Conservation (phyloP, 2,113 vertebrate species). For the Mesocricetus auratus region DNA sequence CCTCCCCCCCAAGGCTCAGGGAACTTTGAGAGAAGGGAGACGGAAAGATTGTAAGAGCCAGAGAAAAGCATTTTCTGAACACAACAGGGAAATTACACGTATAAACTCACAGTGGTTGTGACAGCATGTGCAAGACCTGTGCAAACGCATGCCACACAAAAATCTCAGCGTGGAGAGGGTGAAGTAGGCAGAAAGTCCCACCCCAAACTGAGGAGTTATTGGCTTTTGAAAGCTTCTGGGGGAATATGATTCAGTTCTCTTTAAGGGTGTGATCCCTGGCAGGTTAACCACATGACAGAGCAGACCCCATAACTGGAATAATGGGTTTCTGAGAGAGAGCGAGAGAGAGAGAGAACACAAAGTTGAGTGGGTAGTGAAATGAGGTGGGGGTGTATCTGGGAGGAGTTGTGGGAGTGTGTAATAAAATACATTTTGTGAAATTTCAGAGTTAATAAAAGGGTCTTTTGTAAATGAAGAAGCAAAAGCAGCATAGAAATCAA, state of each 20-base stretch:
- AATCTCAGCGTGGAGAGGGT: neutral
- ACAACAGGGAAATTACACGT: neutral
- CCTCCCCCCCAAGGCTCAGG: neutral
- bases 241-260: neutral
- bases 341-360: neutral
- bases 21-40: neutral
- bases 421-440: neutral
- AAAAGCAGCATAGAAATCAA: neutral
- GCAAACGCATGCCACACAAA: neutral
- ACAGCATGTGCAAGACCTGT: neutral
- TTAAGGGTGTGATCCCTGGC: neutral
- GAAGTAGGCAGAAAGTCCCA: neutral
- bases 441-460: neutral
- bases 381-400: neutral
- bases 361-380: neutral
- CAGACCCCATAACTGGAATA: neutral
- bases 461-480: neutral
- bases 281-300: neutral
- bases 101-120: neutral
- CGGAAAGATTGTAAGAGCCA: neutral
- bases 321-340: no score
- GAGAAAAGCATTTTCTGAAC: neutral
- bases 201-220: neutral
- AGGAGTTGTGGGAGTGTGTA: neutral
- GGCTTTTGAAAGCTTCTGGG: neutral